Conservation (phyloP, 2,113 vertebrate genomes). For the Tor tambroides region DNA sequence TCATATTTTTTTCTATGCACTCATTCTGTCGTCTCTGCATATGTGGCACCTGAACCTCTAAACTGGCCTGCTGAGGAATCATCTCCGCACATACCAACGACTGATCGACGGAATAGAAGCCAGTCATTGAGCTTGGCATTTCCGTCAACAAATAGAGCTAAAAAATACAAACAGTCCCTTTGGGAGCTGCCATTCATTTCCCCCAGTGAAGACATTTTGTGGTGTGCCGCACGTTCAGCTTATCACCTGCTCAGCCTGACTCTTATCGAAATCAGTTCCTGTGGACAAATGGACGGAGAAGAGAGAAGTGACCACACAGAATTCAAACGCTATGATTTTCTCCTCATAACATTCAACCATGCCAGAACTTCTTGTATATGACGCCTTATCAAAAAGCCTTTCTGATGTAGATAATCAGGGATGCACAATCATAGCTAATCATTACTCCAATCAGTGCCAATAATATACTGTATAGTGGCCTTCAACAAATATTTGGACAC, state of each 20-base stretch:
- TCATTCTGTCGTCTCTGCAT: not conserved
- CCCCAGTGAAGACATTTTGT: slow-evolving; percentile 6
- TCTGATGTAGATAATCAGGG: not conserved
- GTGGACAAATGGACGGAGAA: slow-evolving; percentile 30
- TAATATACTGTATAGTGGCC: not conserved
- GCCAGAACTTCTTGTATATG: not conserved
- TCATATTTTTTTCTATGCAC: not conserved
- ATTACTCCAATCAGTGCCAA: not conserved
- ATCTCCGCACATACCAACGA: slow-evolving; percentile 27
- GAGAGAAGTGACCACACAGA: slow-evolving; percentile 37
- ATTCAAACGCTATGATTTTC: slow-evolving; percentile 19
- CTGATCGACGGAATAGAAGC: not conserved
- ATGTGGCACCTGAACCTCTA: slow-evolving; percentile 10
- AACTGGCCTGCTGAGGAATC: slow-evolving; percentile 24
- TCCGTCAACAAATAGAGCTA: slow-evolving; percentile 46
- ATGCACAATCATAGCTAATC: not conserved
- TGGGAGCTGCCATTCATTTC: slow-evolving; percentile 49
- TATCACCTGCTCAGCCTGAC: slow-evolving; percentile 47
- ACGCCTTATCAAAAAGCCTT: not conserved
- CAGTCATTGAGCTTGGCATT: slow-evolving; percentile 22
- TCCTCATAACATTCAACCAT: not conserved
- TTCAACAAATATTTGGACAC: too few relatives aligned
- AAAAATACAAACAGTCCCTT: slow-evolving; percentile 44
- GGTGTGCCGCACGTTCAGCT: slow-evolving; percentile 37
- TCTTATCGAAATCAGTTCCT: slow-evolving; percentile 47